phyloP scores from a whole-genome alignment of 2,797 vertebrate genomes.

The Enteromius mattozi region DNA sequence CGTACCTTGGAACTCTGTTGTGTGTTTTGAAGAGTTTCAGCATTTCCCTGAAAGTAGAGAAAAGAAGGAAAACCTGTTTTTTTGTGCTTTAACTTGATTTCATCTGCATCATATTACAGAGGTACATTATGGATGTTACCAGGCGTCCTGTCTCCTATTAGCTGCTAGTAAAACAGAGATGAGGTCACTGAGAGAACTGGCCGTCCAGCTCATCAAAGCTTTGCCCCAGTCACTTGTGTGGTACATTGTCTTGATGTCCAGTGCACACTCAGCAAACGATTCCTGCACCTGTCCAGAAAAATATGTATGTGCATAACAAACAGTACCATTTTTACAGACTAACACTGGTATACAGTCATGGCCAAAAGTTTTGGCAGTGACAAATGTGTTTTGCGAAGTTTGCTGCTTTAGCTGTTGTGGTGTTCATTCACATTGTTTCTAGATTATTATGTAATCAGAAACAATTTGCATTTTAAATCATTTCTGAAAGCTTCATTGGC shows the following conservation, averaged over 20 bases:
- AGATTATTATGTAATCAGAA: no score
- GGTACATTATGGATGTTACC: slow-evolving; percentile 74
- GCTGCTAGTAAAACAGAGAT: slow-evolving; percentile 81
- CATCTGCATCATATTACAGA: background rate
- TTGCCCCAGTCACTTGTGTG: slow-evolving; percentile 57
- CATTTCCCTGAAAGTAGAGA: slow-evolving; percentile 79
- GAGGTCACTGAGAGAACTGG: slow-evolving; percentile 69
- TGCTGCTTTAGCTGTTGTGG: no score
- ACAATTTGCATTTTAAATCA: no score
- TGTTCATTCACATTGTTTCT: no score
- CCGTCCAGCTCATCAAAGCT: slow-evolving; percentile 71
- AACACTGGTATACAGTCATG: background rate
- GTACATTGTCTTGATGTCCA: slow-evolving; percentile 78
- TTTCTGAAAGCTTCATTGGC: no score
- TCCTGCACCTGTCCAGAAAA: slow-evolving; percentile 79
- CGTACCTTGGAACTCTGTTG: slow-evolving; percentile 88
- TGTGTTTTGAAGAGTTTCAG: slow-evolving; percentile 82
- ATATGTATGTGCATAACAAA: background rate
- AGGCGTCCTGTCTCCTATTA: slow-evolving; percentile 81
- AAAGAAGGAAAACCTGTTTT: background rate
- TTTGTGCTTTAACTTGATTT: background rate
- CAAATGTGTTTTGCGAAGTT: no score
- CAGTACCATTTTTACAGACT: background rate
- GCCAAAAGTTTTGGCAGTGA: no score
- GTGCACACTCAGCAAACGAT: slow-evolving; percentile 84